A percentile compares a stretch with the other conserved stretches of the same genome.
phyloP scores from a whole-genome alignment of 2,113 vertebrate genomes.

The Micronycteris hirsuta region DNA sequence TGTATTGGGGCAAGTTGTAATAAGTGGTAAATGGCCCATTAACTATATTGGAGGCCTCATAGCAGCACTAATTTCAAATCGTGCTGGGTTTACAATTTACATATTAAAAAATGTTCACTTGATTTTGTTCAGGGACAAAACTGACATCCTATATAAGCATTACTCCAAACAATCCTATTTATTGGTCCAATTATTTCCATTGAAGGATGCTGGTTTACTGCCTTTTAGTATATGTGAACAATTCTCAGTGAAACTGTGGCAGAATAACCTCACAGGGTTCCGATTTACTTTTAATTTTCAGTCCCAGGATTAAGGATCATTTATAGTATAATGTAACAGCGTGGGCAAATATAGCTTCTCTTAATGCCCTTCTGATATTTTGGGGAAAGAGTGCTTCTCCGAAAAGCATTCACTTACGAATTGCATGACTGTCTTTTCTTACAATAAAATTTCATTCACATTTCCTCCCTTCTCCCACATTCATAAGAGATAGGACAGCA shows the following conservation, averaged over 20 bases:
- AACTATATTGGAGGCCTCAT: constrained; percentile 56
- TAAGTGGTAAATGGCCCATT: constrained; percentile 58
- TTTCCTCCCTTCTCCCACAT: constrained; percentile 61
- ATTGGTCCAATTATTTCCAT: constrained; percentile 63
- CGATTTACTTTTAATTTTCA: constrained; percentile 59
- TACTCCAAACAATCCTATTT: constrained; percentile 61
- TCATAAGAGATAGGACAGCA: constrained; percentile 33
- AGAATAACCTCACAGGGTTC: constrained; percentile 46
- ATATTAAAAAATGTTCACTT: constrained; percentile 61
- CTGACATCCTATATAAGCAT: constrained; percentile 39
- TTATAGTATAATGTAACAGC: constrained; percentile 47
- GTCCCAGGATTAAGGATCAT: constrained; percentile 53
- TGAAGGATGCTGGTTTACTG: constrained; percentile 60
- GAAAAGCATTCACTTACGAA: constrained; percentile 25
- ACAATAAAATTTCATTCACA: constrained; percentile 39
- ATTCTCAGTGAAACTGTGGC: constrained; percentile 36
- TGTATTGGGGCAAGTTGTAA: constrained; percentile 37
- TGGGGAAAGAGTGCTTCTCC: constrained; percentile 51
- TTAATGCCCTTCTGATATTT: constrained; percentile 49
- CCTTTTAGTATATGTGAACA: constrained; percentile 42
- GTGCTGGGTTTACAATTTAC: constrained; percentile 64
- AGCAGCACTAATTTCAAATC: constrained; percentile 60
- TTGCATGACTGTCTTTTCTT: constrained; percentile 42
- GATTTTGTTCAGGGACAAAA: constrained; percentile 37
- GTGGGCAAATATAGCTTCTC: constrained; percentile 51